Evolutionary conservation across 2,113 vertebrate genomes (phyloP).

Genomic region (Junco hyemalis): DNA sequence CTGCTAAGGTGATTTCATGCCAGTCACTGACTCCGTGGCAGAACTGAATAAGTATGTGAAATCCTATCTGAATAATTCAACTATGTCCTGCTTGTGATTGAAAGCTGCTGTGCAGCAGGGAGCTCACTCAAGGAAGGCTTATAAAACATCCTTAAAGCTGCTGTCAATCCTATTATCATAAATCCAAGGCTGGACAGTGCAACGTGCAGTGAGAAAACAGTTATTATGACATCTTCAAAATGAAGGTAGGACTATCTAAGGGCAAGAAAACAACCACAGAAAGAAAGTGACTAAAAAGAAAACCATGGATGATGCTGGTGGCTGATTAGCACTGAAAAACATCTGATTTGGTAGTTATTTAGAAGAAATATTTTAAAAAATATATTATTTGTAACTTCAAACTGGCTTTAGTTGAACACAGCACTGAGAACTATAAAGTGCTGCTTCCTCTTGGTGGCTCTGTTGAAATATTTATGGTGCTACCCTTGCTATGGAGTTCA

Average conservation of each 20-base stretch:
- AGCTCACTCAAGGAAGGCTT: neutral
- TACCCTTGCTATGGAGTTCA: neutral
- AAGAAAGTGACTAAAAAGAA: neutral
- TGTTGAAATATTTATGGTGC: neutral
- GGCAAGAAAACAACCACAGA: neutral
- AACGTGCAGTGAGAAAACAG: neutral
- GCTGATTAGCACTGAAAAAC: neutral
- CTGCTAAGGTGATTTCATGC: constrained; percentile 12
- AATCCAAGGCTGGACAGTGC: neutral
- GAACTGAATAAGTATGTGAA: neutral
- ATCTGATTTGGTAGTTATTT: neutral
- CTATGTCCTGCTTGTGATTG: neutral
- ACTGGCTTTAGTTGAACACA: neutral
- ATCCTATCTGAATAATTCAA: neutral
- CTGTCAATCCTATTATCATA: neutral
- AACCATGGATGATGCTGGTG: neutral
- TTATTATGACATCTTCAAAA: neutral
- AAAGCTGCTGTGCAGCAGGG: neutral
- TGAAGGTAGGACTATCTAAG: neutral
- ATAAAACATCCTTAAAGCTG: neutral
- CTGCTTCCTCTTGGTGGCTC: neutral
- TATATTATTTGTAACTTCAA: neutral
- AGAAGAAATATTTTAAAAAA: neutral
- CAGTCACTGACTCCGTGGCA: neutral
- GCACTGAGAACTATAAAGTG: neutral